These are phyloP conservation scores for Papilio helenus DNA, from an alignment of 1,140 invertebrate genomes.

Conservation along the genomic window DNA sequence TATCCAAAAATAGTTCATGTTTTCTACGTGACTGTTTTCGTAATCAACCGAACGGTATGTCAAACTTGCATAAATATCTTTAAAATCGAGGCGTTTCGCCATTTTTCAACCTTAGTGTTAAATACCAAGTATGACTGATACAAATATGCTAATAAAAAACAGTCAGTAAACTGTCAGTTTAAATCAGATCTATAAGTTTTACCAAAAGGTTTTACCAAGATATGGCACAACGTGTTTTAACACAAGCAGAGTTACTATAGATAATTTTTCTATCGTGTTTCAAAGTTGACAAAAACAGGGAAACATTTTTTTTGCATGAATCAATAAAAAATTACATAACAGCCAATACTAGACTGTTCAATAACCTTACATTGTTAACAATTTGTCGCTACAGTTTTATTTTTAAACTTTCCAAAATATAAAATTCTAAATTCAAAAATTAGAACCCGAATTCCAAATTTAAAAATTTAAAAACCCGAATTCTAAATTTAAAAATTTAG, in stretches of 20 bases:
- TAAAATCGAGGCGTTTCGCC: conserved; percentile 12
- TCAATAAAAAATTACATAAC: not conserved
- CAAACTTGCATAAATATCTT: conserved; percentile 21
- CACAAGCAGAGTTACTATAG: no score
- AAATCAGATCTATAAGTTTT: no score
- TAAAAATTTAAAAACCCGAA: no score
- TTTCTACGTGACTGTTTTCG: not conserved
- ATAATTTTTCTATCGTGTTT: not conserved
- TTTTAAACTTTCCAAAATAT: conserved; percentile 8
- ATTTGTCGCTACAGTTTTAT: not conserved
- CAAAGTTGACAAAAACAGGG: not conserved
- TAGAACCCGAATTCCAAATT: no score
- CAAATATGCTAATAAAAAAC: not conserved
- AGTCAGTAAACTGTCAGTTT: no score
- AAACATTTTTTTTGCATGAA: not conserved
- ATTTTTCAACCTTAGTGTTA: conserved; percentile 9
- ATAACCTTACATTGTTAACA: not conserved
- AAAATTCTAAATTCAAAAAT: no score
- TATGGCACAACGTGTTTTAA: no score
- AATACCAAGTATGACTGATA: not conserved
- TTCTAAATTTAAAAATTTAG: no score
- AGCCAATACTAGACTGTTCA: not conserved
- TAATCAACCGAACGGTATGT: conserved; percentile 3
- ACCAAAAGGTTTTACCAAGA: no score
- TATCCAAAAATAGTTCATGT: not conserved